These are phyloP conservation scores for Hydrozoanthus gracilis DNA, from an alignment of 92 coral and sea anemone genomes.

Conservation along the genomic window DNA sequence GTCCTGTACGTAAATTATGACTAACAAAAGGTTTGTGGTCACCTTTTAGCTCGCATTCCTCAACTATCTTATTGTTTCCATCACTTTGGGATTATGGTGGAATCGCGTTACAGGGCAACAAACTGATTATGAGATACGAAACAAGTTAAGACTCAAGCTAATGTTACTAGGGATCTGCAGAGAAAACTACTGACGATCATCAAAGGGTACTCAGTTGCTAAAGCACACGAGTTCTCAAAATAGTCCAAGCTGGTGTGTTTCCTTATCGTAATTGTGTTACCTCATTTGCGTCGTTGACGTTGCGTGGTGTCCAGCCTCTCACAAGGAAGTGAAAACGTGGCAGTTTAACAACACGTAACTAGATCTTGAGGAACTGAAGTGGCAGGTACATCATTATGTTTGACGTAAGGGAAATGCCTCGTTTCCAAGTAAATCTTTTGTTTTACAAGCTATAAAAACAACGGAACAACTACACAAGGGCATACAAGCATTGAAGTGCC, in stretches of 20 bases:
- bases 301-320: neutral
- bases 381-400: neutral
- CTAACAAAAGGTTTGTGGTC: neutral
- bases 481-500: neutral
- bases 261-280: neutral
- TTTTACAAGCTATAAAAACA: too few species aligned
- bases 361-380: neutral
- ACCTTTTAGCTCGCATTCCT: neutral
- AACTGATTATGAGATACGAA: neutral
- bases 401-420: neutral
- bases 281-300: neutral
- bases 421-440: neutral
- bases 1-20: neutral
- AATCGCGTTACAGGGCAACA: neutral
- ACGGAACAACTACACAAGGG: neutral
- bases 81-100: neutral
- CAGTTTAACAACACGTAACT: neutral
- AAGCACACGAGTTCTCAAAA: neutral
- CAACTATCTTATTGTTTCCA: too few species aligned
- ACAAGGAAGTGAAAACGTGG: neutral
- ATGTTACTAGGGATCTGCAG: too few species aligned
- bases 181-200: neutral
- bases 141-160: neutral
- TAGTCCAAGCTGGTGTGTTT: neutral
- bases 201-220: neutral